A percentile compares a stretch with the other conserved stretches of the same genome.
phyloP scores from a whole-genome alignment of 2,888 invertebrate species.

The Nemurella pictetii region DNA sequence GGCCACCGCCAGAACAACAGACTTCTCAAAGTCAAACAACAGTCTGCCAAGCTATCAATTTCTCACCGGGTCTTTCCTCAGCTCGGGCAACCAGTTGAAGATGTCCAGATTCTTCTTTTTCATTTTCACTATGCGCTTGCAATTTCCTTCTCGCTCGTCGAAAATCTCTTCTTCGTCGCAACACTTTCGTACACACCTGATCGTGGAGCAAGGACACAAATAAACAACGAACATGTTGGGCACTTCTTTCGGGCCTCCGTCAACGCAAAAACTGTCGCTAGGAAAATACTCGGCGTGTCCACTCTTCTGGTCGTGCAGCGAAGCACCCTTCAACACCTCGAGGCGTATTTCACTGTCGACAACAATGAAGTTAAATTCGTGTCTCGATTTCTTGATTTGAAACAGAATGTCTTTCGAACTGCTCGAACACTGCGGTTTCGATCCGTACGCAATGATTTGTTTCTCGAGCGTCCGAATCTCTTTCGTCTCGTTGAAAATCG shows the following conservation, averaged over 20 bases:
- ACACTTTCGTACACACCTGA: constrained; percentile 16
- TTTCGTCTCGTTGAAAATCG: not conserved
- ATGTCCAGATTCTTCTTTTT: not conserved
- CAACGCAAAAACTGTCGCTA: not conserved
- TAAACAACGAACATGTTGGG: constrained; percentile 12
- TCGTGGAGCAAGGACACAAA: constrained; percentile 21
- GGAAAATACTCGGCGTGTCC: constrained; percentile 10
- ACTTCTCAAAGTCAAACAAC: not conserved
- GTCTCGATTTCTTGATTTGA: not conserved
- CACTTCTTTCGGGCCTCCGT: not conserved
- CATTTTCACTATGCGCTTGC: not conserved
- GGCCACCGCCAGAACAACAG: not conserved
- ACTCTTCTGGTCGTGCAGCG: not conserved
- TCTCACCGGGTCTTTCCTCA: constrained; percentile 8
- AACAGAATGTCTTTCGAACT: constrained; percentile 3
- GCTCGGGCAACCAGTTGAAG: constrained; percentile 10
- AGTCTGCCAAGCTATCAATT: not conserved
- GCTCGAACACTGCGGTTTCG: not conserved
- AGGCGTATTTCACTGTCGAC: not conserved
- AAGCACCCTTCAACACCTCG: constrained; percentile 11
- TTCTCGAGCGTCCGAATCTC: constrained; percentile 9
- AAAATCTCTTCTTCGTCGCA: constrained; percentile 12
- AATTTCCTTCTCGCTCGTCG: constrained; percentile 10
- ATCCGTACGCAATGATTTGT: constrained; percentile 1
- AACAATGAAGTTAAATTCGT: constrained; percentile 16